Conservation (phyloP, 2,797 vertebrate genomes). For the Myotis pilosus region DNA sequence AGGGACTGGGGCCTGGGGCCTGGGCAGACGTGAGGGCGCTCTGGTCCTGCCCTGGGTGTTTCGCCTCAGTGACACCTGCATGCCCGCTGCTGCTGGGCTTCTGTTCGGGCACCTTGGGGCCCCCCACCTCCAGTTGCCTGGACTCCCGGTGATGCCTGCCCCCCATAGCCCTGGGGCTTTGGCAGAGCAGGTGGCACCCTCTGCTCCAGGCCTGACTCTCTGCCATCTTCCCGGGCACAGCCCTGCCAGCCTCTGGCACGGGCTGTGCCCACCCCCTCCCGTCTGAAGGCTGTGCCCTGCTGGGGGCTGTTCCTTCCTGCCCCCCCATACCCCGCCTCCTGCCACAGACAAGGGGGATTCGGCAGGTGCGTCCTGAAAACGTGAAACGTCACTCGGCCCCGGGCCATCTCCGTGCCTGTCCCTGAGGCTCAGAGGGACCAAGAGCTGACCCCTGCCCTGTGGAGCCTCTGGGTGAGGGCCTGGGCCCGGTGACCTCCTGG, state of each 20-base stretch:
- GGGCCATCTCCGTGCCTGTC: background rate
- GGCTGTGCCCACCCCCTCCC: rapidly evolving
- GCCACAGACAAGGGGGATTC: no score
- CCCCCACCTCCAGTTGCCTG: rapidly evolving
- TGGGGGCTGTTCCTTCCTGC: rapidly evolving
- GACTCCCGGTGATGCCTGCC: background rate
- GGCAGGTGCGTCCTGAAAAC: background rate
- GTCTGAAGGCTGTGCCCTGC: background rate
- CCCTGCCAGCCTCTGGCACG: rapidly evolving
- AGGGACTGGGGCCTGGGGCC: background rate
- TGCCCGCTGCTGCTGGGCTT: background rate
- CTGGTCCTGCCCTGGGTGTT: rapidly evolving
- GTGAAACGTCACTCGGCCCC: background rate
- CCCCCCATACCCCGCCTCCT: no score
- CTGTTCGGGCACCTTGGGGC: rapidly evolving
- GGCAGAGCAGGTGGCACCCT: rapidly evolving
- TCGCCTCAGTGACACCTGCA: rapidly evolving
- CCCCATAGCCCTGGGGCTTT: rapidly evolving
- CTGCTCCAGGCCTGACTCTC: background rate
- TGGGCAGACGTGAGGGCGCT: background rate
- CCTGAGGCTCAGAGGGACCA: background rate
- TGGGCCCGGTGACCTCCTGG: no score
- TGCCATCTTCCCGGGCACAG: rapidly evolving
- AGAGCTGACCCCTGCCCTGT: background rate
- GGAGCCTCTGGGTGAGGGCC: background rate